Percentiles rank a stretch among this genome's conserved stretches.
phyloP scores from a whole-genome alignment of 2,888 invertebrate species.

The Synanthedon andrenaeformis region DNA sequence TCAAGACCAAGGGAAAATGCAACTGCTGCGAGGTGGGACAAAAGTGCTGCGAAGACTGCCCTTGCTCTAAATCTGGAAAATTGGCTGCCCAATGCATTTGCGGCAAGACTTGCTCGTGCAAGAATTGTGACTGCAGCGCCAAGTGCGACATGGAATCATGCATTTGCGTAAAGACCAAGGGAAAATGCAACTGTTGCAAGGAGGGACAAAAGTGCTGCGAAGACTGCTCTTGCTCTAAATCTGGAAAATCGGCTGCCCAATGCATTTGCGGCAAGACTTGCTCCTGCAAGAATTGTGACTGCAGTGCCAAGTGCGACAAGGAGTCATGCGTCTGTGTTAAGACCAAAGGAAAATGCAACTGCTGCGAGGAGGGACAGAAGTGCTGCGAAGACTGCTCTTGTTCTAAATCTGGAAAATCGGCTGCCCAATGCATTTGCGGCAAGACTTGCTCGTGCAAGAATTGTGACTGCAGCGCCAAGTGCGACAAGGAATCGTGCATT shows the following conservation, averaged over 20 bases:
- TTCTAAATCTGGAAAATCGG: not conserved
- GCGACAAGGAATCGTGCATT: not conserved
- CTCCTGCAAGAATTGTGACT: not conserved
- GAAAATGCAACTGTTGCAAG: slow-evolving; percentile 16
- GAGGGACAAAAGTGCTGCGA: slow-evolving; percentile 15
- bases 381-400: slow-evolving; percentile 9
- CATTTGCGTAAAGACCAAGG: slow-evolving; percentile 14
- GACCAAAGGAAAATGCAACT: slow-evolving; percentile 11
- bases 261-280: not conserved
- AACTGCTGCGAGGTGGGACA: slow-evolving; percentile 12
- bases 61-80: not conserved
- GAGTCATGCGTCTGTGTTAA: slow-evolving; percentile 7
- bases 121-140: slow-evolving; percentile 2
- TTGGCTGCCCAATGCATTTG: not conserved
- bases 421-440: not conserved
- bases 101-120: slow-evolving; percentile 1
- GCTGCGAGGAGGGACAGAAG: slow-evolving; percentile 7
- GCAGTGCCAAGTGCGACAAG: slow-evolving; percentile 3
- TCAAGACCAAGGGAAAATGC: slow-evolving; percentile 8
- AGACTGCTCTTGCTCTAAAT: slow-evolving; percentile 18
- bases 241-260: not conserved
- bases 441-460: not conserved
- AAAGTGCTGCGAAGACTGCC: not conserved
- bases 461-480: not conserved
- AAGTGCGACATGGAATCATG: slow-evolving; percentile 13